Conservation (phyloP, 2,797 vertebrate species). For the Gymnodraco acuticeps region DNA sequence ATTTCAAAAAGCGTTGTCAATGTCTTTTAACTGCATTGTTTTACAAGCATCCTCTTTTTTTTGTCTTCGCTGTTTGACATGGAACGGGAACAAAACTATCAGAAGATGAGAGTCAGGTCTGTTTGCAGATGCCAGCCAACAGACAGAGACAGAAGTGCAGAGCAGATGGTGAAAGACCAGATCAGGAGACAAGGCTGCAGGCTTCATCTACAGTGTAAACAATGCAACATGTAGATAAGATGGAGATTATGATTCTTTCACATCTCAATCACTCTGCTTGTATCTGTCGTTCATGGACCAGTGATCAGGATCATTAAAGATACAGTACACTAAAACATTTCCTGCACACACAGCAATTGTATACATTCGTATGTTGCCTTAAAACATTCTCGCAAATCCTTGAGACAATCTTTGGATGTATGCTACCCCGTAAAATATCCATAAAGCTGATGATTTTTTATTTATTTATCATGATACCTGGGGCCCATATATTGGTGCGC, state of each 20-base stretch:
- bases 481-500: background rate
- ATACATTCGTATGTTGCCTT: conserved; percentile 4
- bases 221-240: conserved; percentile 18
- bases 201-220: conserved; percentile 32
- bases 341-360: background rate
- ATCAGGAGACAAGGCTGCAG: conserved; percentile 25
- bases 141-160: conserved; percentile 25
- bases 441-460: conserved; percentile 1
- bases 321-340: background rate
- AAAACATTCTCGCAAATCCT: background rate
- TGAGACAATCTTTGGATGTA: background rate
- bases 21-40: background rate
- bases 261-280: background rate
- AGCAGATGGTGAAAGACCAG: conserved; percentile 46
- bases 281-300: conserved; percentile 18
- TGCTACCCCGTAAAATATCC: conserved; percentile 2
- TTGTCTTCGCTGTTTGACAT: conserved; percentile 9
- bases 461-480: background rate
- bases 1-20: background rate
- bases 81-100: background rate
- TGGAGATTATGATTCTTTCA: conserved; percentile 23
- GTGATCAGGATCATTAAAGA: conserved; percentile 37
- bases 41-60: background rate
- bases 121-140: conserved; percentile 23
- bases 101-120: conserved; percentile 14